Evolutionary conservation across 2,113 vertebrate genomes (phyloP), one percentile per base, ranked within the genome.

Genomic region (Apteryx owenii): DNA sequence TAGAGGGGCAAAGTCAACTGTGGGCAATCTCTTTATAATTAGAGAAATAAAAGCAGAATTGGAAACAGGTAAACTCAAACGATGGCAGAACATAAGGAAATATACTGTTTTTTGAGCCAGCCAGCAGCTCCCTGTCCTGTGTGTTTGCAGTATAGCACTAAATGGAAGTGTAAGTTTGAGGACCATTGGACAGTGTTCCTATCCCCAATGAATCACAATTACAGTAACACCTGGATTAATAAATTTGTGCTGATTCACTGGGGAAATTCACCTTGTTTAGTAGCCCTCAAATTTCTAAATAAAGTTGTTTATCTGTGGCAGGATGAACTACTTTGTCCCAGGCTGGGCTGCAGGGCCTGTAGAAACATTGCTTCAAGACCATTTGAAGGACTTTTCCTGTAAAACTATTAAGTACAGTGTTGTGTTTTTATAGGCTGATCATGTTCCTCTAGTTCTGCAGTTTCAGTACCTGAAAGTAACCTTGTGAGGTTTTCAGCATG

Each of bases 141-240:
- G 50, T 54, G 5, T 94, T 96, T 88, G 51, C 65, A 79, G 85
- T 83, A 56, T 61, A 83, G 79, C 25, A 8, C 56, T 88, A 86
- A 95, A 88, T 88, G 85, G 48, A 93, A 95, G 85, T 64, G 44
- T 70, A 87, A 95, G 87, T 96, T 95, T 97, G 97, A 96, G 96
- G 94, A 91, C 94, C 93, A 95, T 95, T 97, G 91, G 97, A 93
- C 94, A 95, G 91, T 90, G 89, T 95, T 91, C 78, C 44, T 70
- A 70, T 94, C 95, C 91, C 94, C 82, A 95, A 97, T 97, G 97
- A 96, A 97, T 97, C 95, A 97, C 89, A 97, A 97, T 97, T 97
- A 97, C 71, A 95, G 95, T 64, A 97, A 96, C 96, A 96, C 95
- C 97, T 97, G 97, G 97, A 97, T 97, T 96, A 97, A 97, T 97